Base-by-base conservation (phyloP, 2,797 vertebrate species). In the Enteromius paludinosus region DNA sequence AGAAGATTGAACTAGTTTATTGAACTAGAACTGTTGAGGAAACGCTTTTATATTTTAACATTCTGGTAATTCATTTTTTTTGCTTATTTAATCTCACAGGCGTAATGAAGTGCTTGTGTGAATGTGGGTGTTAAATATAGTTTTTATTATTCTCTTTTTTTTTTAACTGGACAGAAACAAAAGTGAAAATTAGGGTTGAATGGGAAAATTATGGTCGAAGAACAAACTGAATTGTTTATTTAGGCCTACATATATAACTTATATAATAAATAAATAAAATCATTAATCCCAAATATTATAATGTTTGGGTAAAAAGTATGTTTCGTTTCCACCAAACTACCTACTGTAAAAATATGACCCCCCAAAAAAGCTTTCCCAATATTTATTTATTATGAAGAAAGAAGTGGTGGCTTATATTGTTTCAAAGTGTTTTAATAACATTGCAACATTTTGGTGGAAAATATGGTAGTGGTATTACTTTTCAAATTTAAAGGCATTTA, bases 1-100 rank as follows among this genome's bases (percentile, higher is more conserved):
- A 43, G 3, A 43, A 10, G 64, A 59, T 30, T 76, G 33, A n/a
- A n/a, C n/a, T n/a, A n/a, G n/a, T n/a, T n/a, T n/a, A n/a, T n/a
- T n/a, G n/a, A 30, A 84, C 65, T 56, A 71, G 30, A 10, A 20
- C 14, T 61, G 38, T 64, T 49, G 30, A 20, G 7, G 11, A 1
- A 62, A 43, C 23, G 28, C 28, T n/a, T 52, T 49, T 49, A 20
- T 38, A 56, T 74, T 76, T 62, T 56, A 10, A 61, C 73, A 23
- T n/a, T 52, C 5, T 12, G 17, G 45, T 38, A 5, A 38, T 15
- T 73, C 6, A 38, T 38, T n/a, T 74, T 41, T 38, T 74, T 41
- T 38, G 20, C 33, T 35, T 54, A 8, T 52, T 72, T 52, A n/a
- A 35, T 73, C 30, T 4, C 45, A 7, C 47, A 14, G 18, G 5